Percentiles rank a stretch among this genome's conserved stretches.
These are phyloP conservation scores for Hycleus phaleratus DNA, from an alignment of 1,140 invertebrate species.

Conservation along the genomic window DNA sequence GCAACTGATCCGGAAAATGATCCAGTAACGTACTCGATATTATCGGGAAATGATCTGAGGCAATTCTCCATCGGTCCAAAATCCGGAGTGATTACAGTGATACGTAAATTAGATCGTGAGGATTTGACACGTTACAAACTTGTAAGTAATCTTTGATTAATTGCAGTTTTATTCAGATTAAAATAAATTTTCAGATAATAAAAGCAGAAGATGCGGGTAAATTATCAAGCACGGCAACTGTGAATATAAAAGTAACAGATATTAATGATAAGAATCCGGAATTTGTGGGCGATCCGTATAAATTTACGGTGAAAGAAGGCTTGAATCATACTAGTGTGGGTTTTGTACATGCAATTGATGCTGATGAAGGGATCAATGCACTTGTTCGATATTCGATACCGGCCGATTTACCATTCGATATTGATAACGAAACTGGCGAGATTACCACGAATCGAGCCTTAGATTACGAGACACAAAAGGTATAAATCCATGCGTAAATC, in stretches of 20 bases:
- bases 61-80: constrained; percentile 78
- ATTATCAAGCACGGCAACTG: constrained; percentile 69
- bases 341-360: constrained; percentile 73
- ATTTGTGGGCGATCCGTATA: constrained; percentile 69
- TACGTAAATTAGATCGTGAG: constrained; percentile 76
- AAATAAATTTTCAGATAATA: constrained; percentile 50
- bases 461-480: constrained; percentile 76
- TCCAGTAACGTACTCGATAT: constrained; percentile 73
- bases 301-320: constrained; percentile 78
- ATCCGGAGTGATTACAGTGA: constrained; percentile 74
- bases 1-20: constrained; percentile 84
- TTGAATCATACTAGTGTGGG: constrained; percentile 60
- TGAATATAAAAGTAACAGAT: constrained; percentile 82
- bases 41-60: constrained; percentile 75
- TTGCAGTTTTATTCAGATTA: background rate
- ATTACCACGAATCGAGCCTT: constrained; percentile 67
- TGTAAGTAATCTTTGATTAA: constrained; percentile 44
- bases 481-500: constrained; percentile 30
- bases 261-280: constrained; percentile 86
- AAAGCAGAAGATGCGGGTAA: constrained; percentile 80
- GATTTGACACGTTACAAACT: constrained; percentile 77
- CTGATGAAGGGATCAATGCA: constrained; percentile 65
- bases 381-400: constrained; percentile 64
- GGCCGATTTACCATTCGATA: constrained; percentile 65
- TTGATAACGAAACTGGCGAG: constrained; percentile 71